Conservation (phyloP, 2,797 vertebrate genomes). For the Semotilus atromaculatus region DNA sequence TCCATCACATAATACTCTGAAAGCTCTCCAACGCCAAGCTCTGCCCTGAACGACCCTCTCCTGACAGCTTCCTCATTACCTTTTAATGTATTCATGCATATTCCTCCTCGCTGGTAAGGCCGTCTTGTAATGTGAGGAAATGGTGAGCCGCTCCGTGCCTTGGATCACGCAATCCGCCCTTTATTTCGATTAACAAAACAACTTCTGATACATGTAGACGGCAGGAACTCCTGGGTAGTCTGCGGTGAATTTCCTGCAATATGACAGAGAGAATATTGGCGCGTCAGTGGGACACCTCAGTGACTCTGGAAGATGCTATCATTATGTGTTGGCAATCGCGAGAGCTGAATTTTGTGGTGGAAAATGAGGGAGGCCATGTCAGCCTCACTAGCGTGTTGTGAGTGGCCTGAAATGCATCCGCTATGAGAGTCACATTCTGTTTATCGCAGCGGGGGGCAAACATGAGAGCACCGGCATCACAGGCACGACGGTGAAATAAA, state of each 20-base stretch:
- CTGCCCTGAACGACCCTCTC: slow-evolving; percentile 78
- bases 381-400: slow-evolving; percentile 73
- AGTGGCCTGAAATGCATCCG: slow-evolving; percentile 80
- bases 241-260: slow-evolving; percentile 70
- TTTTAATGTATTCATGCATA: slow-evolving; percentile 87
- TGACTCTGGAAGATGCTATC: slow-evolving; percentile 88
- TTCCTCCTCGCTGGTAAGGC: slow-evolving; percentile 82
- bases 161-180: slow-evolving; percentile 83
- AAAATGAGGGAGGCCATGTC: slow-evolving; percentile 68
- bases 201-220: slow-evolving; percentile 77
- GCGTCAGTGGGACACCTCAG: slow-evolving; percentile 86
- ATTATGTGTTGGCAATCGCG: slow-evolving; percentile 89
- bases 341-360: slow-evolving; percentile 81
- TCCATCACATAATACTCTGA: slow-evolving; percentile 71
- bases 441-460: slow-evolving; percentile 83
- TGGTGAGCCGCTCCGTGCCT: slow-evolving; percentile 77
- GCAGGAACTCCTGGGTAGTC: slow-evolving; percentile 74
- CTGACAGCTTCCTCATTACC: slow-evolving; percentile 84
- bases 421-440: slow-evolving; percentile 81
- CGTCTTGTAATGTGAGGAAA: slow-evolving; percentile 86
- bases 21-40: slow-evolving; percentile 74
- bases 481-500: slow-evolving; percentile 80
- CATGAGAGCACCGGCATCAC: slow-evolving; percentile 75
- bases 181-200: slow-evolving; percentile 84
- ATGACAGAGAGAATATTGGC: slow-evolving; percentile 80